phyloP scores from a whole-genome alignment of 2,797 vertebrate genomes.

The Enoplosus armatus region DNA sequence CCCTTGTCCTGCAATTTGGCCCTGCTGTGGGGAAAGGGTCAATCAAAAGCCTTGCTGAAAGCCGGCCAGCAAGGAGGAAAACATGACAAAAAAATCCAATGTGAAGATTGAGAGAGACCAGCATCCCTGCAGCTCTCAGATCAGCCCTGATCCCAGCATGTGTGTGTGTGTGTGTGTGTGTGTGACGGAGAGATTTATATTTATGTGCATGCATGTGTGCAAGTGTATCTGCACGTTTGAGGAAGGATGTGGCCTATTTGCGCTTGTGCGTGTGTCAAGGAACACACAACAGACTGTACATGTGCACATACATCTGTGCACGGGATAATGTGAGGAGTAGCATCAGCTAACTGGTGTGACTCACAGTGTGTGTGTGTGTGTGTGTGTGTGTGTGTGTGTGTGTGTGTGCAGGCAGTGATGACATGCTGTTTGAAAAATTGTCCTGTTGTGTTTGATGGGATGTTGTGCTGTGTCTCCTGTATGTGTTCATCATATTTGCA shows the following conservation, averaged over 20 bases:
- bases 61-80: constrained; percentile 35
- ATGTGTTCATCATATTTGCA: constrained; percentile 13
- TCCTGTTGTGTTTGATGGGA: constrained; percentile 5
- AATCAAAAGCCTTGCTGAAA: constrained; percentile 34
- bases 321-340: neutral
- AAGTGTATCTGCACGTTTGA: neutral
- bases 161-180: constrained; percentile 49
- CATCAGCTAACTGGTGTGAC: neutral
- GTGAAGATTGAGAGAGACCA: constrained; percentile 48
- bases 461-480: neutral
- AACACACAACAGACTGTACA: neutral
- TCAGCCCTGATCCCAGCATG: constrained; percentile 79
- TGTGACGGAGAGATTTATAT: constrained; percentile 1
- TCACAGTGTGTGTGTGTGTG: neutral
- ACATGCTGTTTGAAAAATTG: constrained; percentile 12
- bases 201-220: constrained; percentile 41
- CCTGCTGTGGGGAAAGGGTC: constrained; percentile 57
- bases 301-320: neutral
- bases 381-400: constrained; percentile 16
- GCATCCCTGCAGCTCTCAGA: constrained; percentile 60
- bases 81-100: constrained; percentile 20
- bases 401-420: neutral
- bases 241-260: too few relatives aligned
- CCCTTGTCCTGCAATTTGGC: constrained; percentile 60
- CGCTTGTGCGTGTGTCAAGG: neutral